Conservation (phyloP, 1,140 invertebrate genomes). For the Drosophila aff. region DNA sequence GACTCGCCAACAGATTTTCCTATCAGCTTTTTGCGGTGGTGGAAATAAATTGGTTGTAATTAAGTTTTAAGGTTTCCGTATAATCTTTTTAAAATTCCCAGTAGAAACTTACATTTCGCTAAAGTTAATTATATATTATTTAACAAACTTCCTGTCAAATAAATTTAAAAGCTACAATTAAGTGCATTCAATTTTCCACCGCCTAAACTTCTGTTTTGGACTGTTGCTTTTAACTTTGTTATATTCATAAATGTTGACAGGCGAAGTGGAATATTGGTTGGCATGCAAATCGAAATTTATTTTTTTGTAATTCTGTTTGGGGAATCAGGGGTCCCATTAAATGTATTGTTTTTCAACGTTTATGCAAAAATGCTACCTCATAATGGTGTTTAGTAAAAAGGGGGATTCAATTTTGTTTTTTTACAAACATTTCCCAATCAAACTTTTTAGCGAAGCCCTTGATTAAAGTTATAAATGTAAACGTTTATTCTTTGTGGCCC, state of each 20-base stretch:
- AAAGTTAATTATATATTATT: no score
- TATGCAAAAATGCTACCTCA: conserved; percentile 56
- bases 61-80: background rate
- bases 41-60: conserved; percentile 12
- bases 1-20: conserved; percentile 46
- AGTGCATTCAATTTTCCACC: background rate
- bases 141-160: background rate
- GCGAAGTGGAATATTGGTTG: background rate
- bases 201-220: background rate
- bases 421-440: conserved; percentile 17
- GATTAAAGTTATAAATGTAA: conserved; percentile 22
- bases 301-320: background rate
- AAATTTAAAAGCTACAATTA: background rate
- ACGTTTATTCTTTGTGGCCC: conserved; percentile 8
- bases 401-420: background rate
- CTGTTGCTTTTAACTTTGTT: background rate
- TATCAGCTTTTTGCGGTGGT: conserved; percentile 21
- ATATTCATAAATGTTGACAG: background rate
- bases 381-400: background rate
- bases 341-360: conserved; percentile 14
- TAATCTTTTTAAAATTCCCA: background rate
- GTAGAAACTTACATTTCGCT: background rate
- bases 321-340: conserved; percentile 3
- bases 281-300: conserved; percentile 8
- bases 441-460: conserved; percentile 21